Evolutionary conservation across 2,888 invertebrate genomes (phyloP).

Genomic region (Aphidoletes aphidimyza): DNA sequence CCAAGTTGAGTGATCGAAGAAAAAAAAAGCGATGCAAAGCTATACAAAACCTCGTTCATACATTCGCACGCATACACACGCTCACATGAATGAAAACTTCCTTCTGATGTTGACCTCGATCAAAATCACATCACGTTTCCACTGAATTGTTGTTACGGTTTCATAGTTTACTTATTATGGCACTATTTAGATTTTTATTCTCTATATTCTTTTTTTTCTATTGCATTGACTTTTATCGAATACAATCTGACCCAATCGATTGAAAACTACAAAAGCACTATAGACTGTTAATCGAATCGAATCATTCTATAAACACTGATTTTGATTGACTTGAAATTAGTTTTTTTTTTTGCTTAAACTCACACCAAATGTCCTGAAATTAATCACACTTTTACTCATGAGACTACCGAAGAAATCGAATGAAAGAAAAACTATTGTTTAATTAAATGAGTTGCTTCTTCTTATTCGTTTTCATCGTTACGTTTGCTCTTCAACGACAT

Average conservation of each 20-base stretch:
- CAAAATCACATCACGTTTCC: slow-evolving; percentile 7
- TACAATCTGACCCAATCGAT: too few species aligned
- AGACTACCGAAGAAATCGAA: neutral
- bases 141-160: neutral
- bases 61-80: neutral
- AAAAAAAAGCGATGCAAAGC: neutral
- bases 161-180: neutral
- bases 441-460: neutral
- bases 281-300: too few species aligned
- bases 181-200: neutral
- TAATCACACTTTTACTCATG: neutral
- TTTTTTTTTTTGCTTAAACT: neutral
- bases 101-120: slow-evolving; percentile 46
- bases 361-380: neutral
- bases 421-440: neutral
- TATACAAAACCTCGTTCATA: neutral
- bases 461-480: slow-evolving; percentile 5
- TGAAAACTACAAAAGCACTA: too few species aligned
- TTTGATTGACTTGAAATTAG: too few species aligned
- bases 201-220: too few species aligned
- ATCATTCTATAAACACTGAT: too few species aligned
- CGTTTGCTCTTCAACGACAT: slow-evolving; percentile 31
- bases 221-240: too few species aligned
- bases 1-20: too few species aligned
- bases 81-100: neutral